phyloP scores from a whole-genome alignment of 2,888 invertebrate species.

The Antheraea yamamai region DNA sequence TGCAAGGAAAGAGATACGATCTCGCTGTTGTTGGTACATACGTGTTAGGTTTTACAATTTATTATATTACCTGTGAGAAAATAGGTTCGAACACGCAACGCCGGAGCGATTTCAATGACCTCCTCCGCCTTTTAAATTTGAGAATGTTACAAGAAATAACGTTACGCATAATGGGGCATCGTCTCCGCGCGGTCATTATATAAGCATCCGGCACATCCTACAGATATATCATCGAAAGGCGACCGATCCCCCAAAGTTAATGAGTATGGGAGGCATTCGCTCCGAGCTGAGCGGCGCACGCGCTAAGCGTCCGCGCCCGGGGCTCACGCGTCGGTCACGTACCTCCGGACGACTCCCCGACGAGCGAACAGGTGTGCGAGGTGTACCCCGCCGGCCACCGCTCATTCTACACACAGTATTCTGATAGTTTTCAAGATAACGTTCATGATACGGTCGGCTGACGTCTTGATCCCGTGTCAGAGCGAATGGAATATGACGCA shows the following conservation, averaged over 20 bases:
- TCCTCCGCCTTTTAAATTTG: slow-evolving; percentile 1
- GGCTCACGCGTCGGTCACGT: slow-evolving; percentile 51
- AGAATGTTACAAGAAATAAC: slow-evolving; percentile 18
- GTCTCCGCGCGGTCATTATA: slow-evolving; percentile 60
- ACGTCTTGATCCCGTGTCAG: slow-evolving; percentile 60
- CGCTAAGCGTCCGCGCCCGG: slow-evolving; percentile 49
- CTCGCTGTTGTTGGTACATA: slow-evolving; percentile 39
- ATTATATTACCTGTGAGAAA: slow-evolving; percentile 45
- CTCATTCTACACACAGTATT: slow-evolving; percentile 43
- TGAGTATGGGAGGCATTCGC: slow-evolving; percentile 74
- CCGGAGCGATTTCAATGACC: slow-evolving; percentile 15
- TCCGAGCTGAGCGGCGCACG: slow-evolving; percentile 56
- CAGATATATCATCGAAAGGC: slow-evolving; percentile 68
- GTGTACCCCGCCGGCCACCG: slow-evolving; percentile 44
- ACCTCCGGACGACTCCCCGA: slow-evolving; percentile 32
- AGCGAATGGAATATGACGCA: slow-evolving; percentile 51
- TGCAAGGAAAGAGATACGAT: slow-evolving; percentile 50
- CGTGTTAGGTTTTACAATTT: slow-evolving; percentile 42
- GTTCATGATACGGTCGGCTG: slow-evolving; percentile 47
- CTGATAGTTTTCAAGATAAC: slow-evolving; percentile 51
- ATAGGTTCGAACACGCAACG: slow-evolving; percentile 45
- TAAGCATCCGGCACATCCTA: slow-evolving; percentile 70
- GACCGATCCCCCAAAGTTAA: slow-evolving; percentile 72
- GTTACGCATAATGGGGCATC: slow-evolving; percentile 32
- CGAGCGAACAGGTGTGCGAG: slow-evolving; percentile 45